phyloP scores from a whole-genome alignment of 2,797 vertebrate species.

The Chloroceryle amazona region DNA sequence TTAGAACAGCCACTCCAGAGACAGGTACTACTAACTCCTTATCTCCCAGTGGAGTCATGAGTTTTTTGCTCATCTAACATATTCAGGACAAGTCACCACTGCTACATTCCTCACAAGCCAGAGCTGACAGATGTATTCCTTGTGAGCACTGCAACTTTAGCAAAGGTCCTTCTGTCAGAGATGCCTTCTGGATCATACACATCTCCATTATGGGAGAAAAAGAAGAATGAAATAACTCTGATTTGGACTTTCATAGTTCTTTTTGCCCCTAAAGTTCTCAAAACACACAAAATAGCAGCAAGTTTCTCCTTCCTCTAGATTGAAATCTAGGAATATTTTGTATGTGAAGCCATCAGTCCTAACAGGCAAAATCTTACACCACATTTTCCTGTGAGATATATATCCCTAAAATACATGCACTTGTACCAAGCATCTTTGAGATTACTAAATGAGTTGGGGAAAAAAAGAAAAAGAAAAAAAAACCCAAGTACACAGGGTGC shows the following conservation, averaged over 20 bases:
- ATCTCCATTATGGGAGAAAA: not conserved
- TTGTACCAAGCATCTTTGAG: not conserved
- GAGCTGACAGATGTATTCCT: not conserved
- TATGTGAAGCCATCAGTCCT: not conserved
- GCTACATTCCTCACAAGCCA: not conserved
- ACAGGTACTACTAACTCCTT: not conserved
- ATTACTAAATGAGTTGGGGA: not conserved
- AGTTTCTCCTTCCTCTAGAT: not conserved
- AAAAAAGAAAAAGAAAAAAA: not conserved
- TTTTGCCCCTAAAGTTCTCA: not conserved
- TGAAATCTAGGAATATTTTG: not conserved
- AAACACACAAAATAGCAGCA: not conserved
- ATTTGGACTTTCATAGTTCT: not conserved
- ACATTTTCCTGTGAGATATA: not conserved
- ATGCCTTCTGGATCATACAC: not conserved
- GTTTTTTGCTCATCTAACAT: slow-evolving; percentile 19
- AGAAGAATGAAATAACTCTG: not conserved
- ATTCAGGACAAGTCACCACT: not conserved
- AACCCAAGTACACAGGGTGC: not conserved
- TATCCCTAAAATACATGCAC: not conserved
- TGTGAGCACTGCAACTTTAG: not conserved
- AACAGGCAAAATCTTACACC: not conserved
- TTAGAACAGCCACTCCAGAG: slow-evolving; percentile 10
- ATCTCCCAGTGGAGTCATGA: not conserved
- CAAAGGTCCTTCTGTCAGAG: not conserved